Conservation (phyloP, 2,113 vertebrate species). For the Takifugu bimaculatus region DNA sequence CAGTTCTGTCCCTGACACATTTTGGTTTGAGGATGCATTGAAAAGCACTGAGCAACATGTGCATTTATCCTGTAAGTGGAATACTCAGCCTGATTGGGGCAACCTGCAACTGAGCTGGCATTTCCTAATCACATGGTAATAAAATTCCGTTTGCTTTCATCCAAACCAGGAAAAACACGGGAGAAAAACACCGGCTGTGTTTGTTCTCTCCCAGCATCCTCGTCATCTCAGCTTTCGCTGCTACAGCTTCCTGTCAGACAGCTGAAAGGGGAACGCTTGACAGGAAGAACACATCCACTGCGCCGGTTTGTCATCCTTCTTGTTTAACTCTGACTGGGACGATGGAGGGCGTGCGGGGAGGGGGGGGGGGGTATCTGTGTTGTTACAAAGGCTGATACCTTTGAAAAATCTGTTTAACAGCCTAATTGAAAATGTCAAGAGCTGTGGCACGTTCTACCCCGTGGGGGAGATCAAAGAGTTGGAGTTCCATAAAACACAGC, state of each 20-base stretch:
- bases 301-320: slow-evolving; percentile 48
- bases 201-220: slow-evolving; percentile 22
- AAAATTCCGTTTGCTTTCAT: slow-evolving; percentile 1
- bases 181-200: slow-evolving; percentile 12
- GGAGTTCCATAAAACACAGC: slow-evolving; percentile 49
- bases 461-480: slow-evolving; percentile 62
- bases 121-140: slow-evolving; percentile 13
- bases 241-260: slow-evolving; percentile 32
- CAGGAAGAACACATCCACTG: slow-evolving; percentile 46
- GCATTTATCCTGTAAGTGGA: slow-evolving; percentile 20
- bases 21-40: slow-evolving; percentile 32
- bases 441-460: slow-evolving; percentile 55
- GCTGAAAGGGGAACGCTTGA: slow-evolving; percentile 47
- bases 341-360: slow-evolving; percentile 15
- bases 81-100: neutral
- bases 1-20: slow-evolving; percentile 30
- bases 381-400: slow-evolving; percentile 10
- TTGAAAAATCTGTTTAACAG: slow-evolving; percentile 62
- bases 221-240: slow-evolving; percentile 27
- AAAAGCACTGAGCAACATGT: slow-evolving; percentile 13
- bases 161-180: slow-evolving; percentile 9
- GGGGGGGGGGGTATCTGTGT: slow-evolving; percentile 10
- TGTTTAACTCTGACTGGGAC: slow-evolving; percentile 51
- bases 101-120: neutral
- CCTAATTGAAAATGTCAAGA: slow-evolving; percentile 71